Evolutionary conservation across 2,113 vertebrate species (phyloP).

Genomic region (Phalacrocorax pelagicus): DNA sequence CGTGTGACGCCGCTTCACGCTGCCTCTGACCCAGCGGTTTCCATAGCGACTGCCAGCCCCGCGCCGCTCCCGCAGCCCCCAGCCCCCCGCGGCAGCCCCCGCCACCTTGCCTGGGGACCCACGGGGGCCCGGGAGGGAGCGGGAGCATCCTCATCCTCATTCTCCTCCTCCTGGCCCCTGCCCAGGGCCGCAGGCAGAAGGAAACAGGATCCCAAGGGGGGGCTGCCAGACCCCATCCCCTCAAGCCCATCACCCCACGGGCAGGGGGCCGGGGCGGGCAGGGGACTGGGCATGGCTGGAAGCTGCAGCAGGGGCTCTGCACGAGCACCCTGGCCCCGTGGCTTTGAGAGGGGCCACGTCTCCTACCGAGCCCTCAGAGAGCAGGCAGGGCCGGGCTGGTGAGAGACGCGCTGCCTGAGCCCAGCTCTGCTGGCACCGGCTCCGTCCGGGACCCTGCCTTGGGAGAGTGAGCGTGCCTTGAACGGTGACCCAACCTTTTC

Average conservation of each 20-base stretch:
- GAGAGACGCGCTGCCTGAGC: no score
- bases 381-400: not conserved
- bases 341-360: not conserved
- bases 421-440: not conserved
- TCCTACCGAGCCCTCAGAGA: no score
- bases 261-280: not conserved
- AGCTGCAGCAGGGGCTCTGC: not conserved
- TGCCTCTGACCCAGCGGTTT: slow-evolving; percentile 27
- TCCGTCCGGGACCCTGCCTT: not conserved
- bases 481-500: not conserved
- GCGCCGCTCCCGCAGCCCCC: not conserved
- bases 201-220: not conserved
- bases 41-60: slow-evolving; percentile 34
- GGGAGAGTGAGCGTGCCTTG: accelerated
- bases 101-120: not conserved
- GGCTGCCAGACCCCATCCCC: not conserved
- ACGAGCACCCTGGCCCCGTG: not conserved
- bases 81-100: not conserved
- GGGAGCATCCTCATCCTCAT: not conserved
- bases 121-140: not conserved
- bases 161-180: not conserved
- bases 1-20: not conserved
- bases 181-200: not conserved
- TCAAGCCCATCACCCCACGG: not conserved
- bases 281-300: not conserved